phyloP scores from a whole-genome alignment of 2,797 vertebrate genomes.

The Ptychadena robeensis region DNA sequence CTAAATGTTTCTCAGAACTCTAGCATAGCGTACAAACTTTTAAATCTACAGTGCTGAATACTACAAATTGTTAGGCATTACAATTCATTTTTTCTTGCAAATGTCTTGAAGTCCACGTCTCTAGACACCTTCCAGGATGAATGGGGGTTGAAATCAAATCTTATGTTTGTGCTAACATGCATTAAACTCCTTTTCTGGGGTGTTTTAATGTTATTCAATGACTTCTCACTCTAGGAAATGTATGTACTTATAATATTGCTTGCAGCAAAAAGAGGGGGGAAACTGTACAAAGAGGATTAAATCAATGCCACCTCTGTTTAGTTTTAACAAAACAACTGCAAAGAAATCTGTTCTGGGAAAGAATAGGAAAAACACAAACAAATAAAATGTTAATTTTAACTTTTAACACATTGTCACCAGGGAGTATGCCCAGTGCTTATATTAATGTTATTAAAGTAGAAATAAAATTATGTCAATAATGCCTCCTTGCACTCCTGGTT shows the following conservation, averaged over 20 bases:
- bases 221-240: background rate
- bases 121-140: background rate
- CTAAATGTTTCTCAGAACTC: background rate
- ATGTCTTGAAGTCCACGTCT: background rate
- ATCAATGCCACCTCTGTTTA: background rate
- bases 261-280: background rate
- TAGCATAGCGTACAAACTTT: background rate
- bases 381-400: no score
- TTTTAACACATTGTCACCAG: no score
- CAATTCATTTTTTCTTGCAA: background rate
- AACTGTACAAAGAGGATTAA: background rate
- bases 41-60: conserved; percentile 1
- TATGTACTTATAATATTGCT: conserved; percentile 10
- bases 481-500: no score
- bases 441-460: no score
- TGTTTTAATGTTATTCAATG: conserved; percentile 13
- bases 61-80: background rate
- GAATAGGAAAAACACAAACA: background rate
- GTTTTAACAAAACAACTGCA: conserved; percentile 1
- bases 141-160: conserved; percentile 16
- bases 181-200: background rate
- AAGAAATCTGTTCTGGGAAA: background rate
- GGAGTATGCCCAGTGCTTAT: background rate
- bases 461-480: no score
- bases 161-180: conserved; percentile 17